These are phyloP conservation scores for Sebastes jordani DNA, from an alignment of 2,797 vertebrate genomes.

Conservation along the genomic window DNA sequence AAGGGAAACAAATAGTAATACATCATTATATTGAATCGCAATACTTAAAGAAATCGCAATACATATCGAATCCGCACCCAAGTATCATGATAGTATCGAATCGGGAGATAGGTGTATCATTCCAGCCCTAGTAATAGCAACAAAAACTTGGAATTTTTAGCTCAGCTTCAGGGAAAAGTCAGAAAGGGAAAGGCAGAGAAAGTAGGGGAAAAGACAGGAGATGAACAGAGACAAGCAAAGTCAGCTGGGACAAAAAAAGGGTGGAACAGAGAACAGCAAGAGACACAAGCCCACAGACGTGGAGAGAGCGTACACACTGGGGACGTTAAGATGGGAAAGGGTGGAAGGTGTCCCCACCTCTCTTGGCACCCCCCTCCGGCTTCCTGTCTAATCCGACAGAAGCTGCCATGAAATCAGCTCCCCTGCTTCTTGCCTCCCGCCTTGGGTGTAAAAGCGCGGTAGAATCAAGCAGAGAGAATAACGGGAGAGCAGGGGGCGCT, in stretches of 20 bases:
- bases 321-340: conserved; percentile 22
- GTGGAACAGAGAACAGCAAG: not conserved
- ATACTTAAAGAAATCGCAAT: too few species aligned
- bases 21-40: too few species aligned
- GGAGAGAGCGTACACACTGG: conserved; percentile 13
- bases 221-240: not conserved
- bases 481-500: conserved; percentile 32
- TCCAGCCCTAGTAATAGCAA: not conserved
- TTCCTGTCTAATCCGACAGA: conserved; percentile 71
- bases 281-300: not conserved
- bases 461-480: conserved; percentile 61
- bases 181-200: not conserved
- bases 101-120: too few species aligned
- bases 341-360: conserved; percentile 60
- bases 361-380: conserved; percentile 46
- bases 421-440: conserved; percentile 59
- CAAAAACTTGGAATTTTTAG: not conserved
- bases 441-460: conserved; percentile 51
- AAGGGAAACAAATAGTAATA: too few species aligned
- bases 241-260: not conserved
- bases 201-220: not conserved
- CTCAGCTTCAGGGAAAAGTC: not conserved
- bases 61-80: too few species aligned
- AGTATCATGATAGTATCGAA: too few species aligned
- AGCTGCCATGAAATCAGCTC: conserved; percentile 75